phyloP scores from a whole-genome alignment of 2,888 invertebrate genomes.

The Tuberolachnus salignus region DNA sequence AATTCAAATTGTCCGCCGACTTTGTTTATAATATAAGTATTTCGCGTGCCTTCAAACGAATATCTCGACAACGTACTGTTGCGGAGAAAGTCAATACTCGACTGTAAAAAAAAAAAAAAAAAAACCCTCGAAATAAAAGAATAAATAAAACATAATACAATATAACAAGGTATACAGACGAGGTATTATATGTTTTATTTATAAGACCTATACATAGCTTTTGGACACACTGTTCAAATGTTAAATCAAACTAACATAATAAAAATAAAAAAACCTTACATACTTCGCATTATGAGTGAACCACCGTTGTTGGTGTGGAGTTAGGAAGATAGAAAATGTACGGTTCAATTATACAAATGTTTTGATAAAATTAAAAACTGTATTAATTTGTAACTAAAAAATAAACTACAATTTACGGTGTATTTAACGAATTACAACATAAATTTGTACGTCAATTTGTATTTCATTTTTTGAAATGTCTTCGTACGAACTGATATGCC shows the following conservation, averaged over 20 bases:
- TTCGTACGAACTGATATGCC: too few species aligned
- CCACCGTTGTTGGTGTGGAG: too few species aligned
- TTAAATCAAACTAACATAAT: slow-evolving; percentile 17
- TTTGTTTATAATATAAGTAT: neutral
- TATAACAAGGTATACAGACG: slow-evolving; percentile 14
- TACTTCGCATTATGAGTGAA: too few species aligned
- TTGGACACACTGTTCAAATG: slow-evolving; percentile 10
- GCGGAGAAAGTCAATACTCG: slow-evolving; percentile 3
- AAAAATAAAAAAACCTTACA: too few species aligned
- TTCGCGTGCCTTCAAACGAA: neutral
- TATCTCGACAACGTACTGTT: neutral
- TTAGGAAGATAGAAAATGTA: too few species aligned
- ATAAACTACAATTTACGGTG: too few species aligned
- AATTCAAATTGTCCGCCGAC: neutral
- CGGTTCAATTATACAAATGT: too few species aligned
- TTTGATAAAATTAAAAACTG: too few species aligned
- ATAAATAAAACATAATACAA: slow-evolving; percentile 46
- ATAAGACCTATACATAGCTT: slow-evolving; percentile 4
- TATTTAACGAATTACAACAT: too few species aligned
- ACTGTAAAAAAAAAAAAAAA: neutral
- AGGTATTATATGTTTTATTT: slow-evolving; percentile 33
- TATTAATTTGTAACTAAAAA: too few species aligned
- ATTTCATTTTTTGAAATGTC: too few species aligned
- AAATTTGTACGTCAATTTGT: too few species aligned
- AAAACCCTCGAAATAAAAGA: neutral